Percentiles rank a stretch among this genome's conserved stretches.
phyloP scores from a whole-genome alignment of 2,888 invertebrate genomes.

The Ryuthela nishihirai region DNA sequence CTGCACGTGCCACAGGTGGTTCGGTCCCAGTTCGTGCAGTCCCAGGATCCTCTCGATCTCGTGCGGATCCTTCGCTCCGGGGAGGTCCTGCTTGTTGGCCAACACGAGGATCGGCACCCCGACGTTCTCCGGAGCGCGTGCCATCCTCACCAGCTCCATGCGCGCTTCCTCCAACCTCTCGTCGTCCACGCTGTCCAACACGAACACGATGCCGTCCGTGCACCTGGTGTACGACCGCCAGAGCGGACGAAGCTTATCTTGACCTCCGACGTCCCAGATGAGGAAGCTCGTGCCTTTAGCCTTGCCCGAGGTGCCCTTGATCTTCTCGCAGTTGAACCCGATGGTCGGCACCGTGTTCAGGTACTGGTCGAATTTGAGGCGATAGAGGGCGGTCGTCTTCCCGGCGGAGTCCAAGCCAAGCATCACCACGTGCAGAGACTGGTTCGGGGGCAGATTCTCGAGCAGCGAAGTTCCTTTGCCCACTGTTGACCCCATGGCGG shows the following conservation, averaged over 20 bases:
- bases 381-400: slow-evolving; percentile 93
- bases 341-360: slow-evolving; percentile 95
- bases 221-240: slow-evolving; percentile 98
- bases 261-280: slow-evolving; percentile 97
- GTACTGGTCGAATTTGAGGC: slow-evolving; percentile 96
- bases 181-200: slow-evolving; percentile 88
- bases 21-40: slow-evolving; percentile 69
- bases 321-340: slow-evolving; percentile 97
- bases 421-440: slow-evolving; percentile 88
- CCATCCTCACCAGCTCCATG: slow-evolving; percentile 89
- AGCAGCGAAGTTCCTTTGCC: slow-evolving; percentile 57
- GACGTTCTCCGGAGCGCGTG: slow-evolving; percentile 81
- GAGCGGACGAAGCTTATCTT: slow-evolving; percentile 90
- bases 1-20: slow-evolving; percentile 80
- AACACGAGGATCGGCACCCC: slow-evolving; percentile 89
- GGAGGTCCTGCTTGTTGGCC: slow-evolving; percentile 90
- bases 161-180: slow-evolving; percentile 97
- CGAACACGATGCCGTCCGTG: slow-evolving; percentile 95
- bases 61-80: slow-evolving; percentile 79
- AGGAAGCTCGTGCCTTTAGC: slow-evolving; percentile 90
- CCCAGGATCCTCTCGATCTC: slow-evolving; percentile 80
- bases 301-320: slow-evolving; percentile 80
- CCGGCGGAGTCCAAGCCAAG: slow-evolving; percentile 95
- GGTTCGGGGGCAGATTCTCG: slow-evolving; percentile 71
- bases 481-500: slow-evolving; percentile 37